Base-by-base conservation (phyloP, 1,140 invertebrate genomes). In the Drosophila dunni region DNA sequence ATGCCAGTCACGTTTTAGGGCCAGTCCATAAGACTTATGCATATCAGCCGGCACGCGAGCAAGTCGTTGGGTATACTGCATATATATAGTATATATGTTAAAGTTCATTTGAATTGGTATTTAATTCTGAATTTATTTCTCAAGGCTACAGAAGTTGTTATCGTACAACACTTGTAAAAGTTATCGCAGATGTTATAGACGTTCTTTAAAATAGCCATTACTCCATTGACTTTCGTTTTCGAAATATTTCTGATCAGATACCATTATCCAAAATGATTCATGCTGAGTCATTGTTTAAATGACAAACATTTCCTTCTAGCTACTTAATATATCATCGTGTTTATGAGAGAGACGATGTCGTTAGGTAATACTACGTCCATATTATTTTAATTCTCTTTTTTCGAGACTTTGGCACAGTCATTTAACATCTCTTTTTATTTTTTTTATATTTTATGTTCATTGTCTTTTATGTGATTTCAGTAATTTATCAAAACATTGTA, bases 1-100 rank as follows among this genome's bases (percentile, higher is more conserved):
- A 81, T 81, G 67, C 78, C 61, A 34, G 81, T 83, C 81, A 83
- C 81, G 81, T 83, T 84, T 84, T 65, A 77, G 73, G 71, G 72
- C 58, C 75, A 72, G 60, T 69, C 36, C 57, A 61, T 40, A 67
- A 56, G 29, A 36, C 24, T 44, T 7, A 50, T 44, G 34, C 40
- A 58, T 63, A 54, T 78, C 34, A 48, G 40, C 15, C n/a, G 46
- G 29, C 79, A 81, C 66, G 72, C 72, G 64, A 73, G 15, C 57
- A 62, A 53, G 29, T 24, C 40, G 7, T 58, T 61, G 50, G 17
- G 54, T 50, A 29, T 5, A 29, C 24, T 3, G 17, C 2, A 38
- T 67, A n/a, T 65, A 29, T 44, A 15, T 46, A 65, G 20, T 54
- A 64, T 29, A 64, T 42, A 2, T 38, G 60, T 46, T 13, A 63